Evolutionary conservation across 2,888 invertebrate species (phyloP).

Genomic region (Allolobophora icterica): DNA sequence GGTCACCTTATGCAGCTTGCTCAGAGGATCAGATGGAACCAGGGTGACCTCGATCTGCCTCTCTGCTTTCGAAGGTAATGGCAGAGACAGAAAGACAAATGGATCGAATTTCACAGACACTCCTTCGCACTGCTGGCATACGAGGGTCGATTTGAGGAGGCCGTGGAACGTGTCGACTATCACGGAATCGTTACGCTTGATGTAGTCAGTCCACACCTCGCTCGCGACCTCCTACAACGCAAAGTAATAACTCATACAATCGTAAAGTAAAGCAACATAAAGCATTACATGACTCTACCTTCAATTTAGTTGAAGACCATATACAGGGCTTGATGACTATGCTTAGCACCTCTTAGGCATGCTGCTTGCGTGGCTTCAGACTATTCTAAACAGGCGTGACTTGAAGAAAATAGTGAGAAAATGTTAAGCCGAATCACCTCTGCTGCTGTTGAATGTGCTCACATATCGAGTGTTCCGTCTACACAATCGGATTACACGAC

Average conservation of each 20-base stretch:
- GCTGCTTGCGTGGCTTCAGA: no score
- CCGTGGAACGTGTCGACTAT: constrained; percentile 71
- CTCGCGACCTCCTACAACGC: constrained; percentile 66
- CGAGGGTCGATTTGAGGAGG: constrained; percentile 70
- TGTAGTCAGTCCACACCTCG: constrained; percentile 70
- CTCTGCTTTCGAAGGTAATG: constrained; percentile 67
- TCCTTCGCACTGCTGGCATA: constrained; percentile 70
- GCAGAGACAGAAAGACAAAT: constrained; percentile 70
- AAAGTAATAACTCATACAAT: constrained; percentile 23
- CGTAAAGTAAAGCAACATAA: no score
- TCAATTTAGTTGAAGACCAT: no score
- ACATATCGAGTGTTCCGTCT: no score
- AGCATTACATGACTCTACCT: no score
- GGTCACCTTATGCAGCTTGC: constrained; percentile 59
- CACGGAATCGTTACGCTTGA: constrained; percentile 70
- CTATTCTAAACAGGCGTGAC: no score
- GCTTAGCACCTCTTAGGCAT: no score
- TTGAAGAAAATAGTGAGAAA: no score
- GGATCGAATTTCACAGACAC: constrained; percentile 72
- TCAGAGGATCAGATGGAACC: constrained; percentile 57
- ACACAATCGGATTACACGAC: no score
- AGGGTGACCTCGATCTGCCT: constrained; percentile 66
- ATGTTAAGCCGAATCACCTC: no score
- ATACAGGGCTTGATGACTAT: no score
- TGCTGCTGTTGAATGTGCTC: no score